phyloP scores from a whole-genome alignment of 2,113 vertebrate genomes.

The Antechinus stuartii region DNA sequence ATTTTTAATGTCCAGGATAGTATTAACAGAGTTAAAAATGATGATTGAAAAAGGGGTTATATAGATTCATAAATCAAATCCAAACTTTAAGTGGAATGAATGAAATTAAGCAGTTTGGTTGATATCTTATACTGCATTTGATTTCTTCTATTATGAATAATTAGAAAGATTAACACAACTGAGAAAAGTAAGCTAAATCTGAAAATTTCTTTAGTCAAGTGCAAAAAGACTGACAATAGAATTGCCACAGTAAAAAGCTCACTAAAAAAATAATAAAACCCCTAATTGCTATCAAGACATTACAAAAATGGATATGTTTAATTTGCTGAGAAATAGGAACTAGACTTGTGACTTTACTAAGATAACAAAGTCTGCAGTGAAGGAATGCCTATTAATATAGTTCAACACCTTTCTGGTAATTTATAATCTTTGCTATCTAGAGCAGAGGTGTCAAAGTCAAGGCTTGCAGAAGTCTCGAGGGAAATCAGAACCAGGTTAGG shows the following conservation, averaged over 20 bases:
- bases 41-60: slow-evolving; percentile 69
- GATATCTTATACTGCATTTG: slow-evolving; percentile 62
- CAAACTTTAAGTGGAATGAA: slow-evolving; percentile 57
- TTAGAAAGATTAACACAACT: neutral
- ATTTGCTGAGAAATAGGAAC: slow-evolving; percentile 81
- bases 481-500: neutral
- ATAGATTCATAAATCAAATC: slow-evolving; percentile 69
- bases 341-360: neutral
- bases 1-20: slow-evolving; percentile 73
- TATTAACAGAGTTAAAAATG: slow-evolving; percentile 72
- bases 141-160: slow-evolving; percentile 47
- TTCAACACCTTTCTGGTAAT: neutral
- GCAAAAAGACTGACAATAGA: slow-evolving; percentile 78
- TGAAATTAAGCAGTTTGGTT: slow-evolving; percentile 72
- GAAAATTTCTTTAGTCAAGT: slow-evolving; percentile 59
- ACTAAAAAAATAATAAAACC: slow-evolving; percentile 76
- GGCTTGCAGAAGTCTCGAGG: neutral
- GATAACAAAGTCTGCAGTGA: neutral
- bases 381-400: neutral
- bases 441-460: neutral
- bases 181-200: slow-evolving; percentile 57
- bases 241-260: slow-evolving; percentile 78
- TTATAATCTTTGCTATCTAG: neutral
- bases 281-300: slow-evolving; percentile 88
- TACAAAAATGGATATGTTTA: slow-evolving; percentile 85